Percentiles rank a stretch among this genome's conserved stretches.
These are phyloP conservation scores for Anguilla anguilla DNA, from an alignment of 2,797 vertebrate genomes.

Conservation along the genomic window DNA sequence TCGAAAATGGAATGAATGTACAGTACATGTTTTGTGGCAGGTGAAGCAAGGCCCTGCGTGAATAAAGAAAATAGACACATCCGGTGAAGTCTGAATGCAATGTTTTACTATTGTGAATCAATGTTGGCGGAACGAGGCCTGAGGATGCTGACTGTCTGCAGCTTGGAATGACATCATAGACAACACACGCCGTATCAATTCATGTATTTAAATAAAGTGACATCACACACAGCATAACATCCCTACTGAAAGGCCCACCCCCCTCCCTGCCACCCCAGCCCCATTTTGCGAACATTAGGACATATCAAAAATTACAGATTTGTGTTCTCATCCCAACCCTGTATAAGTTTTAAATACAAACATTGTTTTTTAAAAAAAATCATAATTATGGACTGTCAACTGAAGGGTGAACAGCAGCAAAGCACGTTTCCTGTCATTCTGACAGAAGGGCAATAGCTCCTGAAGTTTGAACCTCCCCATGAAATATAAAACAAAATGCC, in stretches of 20 bases:
- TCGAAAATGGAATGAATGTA: neutral
- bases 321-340: slow-evolving; percentile 69
- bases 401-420: slow-evolving; percentile 71
- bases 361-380: slow-evolving; percentile 32
- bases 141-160: slow-evolving; percentile 29
- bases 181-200: slow-evolving; percentile 50
- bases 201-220: slow-evolving; percentile 53
- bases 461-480: slow-evolving; percentile 41
- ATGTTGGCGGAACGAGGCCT: slow-evolving; percentile 32
- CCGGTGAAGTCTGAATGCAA: slow-evolving; percentile 42
- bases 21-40: slow-evolving; percentile 2
- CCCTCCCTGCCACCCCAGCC: slow-evolving; percentile 2
- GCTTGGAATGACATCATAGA: slow-evolving; percentile 51
- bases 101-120: slow-evolving; percentile 49
- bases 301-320: slow-evolving; percentile 68
- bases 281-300: slow-evolving; percentile 43
- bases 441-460: slow-evolving; percentile 60
- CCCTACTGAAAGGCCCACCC: slow-evolving; percentile 32
- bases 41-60: neutral
- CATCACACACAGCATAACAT: slow-evolving; percentile 55
- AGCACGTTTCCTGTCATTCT: slow-evolving; percentile 65
- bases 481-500: slow-evolving; percentile 11
- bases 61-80: slow-evolving; percentile 45
- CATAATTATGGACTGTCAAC: slow-evolving; percentile 48
- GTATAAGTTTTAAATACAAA: slow-evolving; percentile 45